These are phyloP conservation scores for Poeciliopsis retropinna DNA, from an alignment of 2,113 vertebrate genomes.

Conservation along the genomic window DNA sequence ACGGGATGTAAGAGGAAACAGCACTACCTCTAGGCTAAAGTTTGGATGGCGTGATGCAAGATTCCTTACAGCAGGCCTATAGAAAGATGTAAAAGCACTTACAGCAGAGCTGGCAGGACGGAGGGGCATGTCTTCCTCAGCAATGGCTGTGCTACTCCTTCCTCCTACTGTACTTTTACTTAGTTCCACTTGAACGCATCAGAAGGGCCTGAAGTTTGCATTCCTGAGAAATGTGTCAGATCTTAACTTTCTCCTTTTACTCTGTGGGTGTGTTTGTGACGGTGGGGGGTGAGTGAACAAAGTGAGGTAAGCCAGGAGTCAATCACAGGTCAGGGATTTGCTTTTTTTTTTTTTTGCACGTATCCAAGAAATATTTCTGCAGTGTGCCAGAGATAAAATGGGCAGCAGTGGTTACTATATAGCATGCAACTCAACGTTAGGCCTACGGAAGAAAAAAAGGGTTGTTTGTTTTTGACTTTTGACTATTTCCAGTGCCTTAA, in stretches of 20 bases:
- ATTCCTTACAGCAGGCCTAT: constrained; percentile 15
- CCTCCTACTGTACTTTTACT: constrained; percentile 52
- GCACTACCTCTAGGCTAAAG: constrained; percentile 38
- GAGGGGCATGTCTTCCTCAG: constrained; percentile 16
- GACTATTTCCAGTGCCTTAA: neutral
- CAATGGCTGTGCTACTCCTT: constrained; percentile 3
- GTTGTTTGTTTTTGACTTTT: neutral
- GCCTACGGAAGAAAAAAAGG: neutral
- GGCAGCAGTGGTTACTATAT: neutral
- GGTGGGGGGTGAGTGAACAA: constrained; percentile 17
- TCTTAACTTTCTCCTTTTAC: constrained; percentile 63
- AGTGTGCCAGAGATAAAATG: neutral
- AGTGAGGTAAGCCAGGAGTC: constrained; percentile 40
- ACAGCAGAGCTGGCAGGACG: constrained; percentile 5
- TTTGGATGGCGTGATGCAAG: neutral
- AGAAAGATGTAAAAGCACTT: constrained; percentile 33
- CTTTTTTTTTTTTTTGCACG: constrained; percentile 5
- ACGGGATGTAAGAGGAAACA: constrained; percentile 30
- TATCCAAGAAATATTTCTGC: constrained; percentile 14
- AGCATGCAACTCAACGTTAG: neutral
- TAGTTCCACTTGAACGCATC: constrained; percentile 63
- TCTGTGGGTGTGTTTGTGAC: constrained; percentile 10
- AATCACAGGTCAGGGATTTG: constrained; percentile 52
- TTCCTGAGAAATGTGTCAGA: constrained; percentile 69
- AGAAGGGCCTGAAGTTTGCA: constrained; percentile 60